Evolutionary conservation across 1,140 invertebrate genomes (phyloP), one percentile per base, ranked within the genome.

Genomic region (Drosophila micromelanica): DNA sequence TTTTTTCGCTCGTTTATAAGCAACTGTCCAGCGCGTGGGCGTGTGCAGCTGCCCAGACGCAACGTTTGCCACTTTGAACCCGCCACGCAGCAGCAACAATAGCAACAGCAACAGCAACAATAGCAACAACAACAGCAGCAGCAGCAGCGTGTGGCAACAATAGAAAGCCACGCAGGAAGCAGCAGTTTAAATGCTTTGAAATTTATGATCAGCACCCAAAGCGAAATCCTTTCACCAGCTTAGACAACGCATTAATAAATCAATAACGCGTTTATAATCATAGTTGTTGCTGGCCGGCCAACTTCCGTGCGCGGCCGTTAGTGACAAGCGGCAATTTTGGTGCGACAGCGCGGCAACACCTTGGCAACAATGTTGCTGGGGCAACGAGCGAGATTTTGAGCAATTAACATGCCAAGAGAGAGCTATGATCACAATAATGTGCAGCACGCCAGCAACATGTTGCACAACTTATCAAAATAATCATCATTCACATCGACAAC

Each of bases 381-480:
- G 51, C 15, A 13, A 27, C n/a, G 20, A 20, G 37, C 32, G 43
- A 15, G 20, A 38, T 43, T 12, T 1, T 0, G 43, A 86, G 71
- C 78, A 89, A 89, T 84, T 84, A 79, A 84, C 67, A 79, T 89
- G 78, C 74, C 76, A 63, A 9, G 45, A 63, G 30, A 49, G 60
- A 43, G 27, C 35, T n/a, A 57, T 52, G 52, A 73, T 73, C 42
- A 48, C 62, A 69, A 63, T 55, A 48, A 62, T 56, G 43, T 15
- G 42, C 62, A 40, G 46, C 51, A 4, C 9, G 40, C 30, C 65
- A 54, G 76, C 72, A 89, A 79, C 82, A 86, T 86, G 82, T 89
- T 87, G 84, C 84, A 76, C 84, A 87, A 87, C 84, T 82, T 87
- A 87, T 87, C 84, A 89, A 89, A 89, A 89, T 87, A 89, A 87